phyloP scores from a whole-genome alignment of 2,797 vertebrate genomes.

The Dendrocincla tyrannina region DNA sequence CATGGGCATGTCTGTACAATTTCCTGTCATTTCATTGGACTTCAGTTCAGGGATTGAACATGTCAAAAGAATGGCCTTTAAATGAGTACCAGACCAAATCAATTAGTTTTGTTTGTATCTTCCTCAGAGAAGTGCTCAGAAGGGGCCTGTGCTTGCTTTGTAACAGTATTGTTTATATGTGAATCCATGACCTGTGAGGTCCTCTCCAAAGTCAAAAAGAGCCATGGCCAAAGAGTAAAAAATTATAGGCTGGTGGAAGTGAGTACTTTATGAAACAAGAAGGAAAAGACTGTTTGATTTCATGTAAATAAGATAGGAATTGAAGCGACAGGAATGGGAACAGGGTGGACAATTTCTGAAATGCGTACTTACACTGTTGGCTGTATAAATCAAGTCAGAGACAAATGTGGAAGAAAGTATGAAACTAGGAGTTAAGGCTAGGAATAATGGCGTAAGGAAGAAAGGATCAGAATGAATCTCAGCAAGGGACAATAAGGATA shows the following conservation, averaged over 20 bases:
- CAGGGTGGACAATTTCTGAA: background rate
- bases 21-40: background rate
- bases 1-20: background rate
- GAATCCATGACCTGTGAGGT: background rate
- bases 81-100: background rate
- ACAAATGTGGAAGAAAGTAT: background rate
- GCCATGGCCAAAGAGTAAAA: background rate
- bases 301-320: background rate
- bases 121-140: background rate
- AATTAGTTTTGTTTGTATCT: background rate
- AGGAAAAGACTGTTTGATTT: background rate
- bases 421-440: background rate
- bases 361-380: background rate
- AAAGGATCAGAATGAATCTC: background rate
- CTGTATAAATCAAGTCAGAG: background rate
- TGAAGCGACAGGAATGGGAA: background rate
- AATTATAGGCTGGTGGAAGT: background rate
- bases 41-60: background rate
- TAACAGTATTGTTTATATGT: background rate
- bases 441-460: background rate
- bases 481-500: background rate
- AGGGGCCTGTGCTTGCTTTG: background rate
- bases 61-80: background rate
- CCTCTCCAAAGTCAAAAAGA: background rate
- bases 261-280: background rate